Evolutionary conservation across 1,140 invertebrate genomes (phyloP).

Genomic region (Argopecten irradians): DNA sequence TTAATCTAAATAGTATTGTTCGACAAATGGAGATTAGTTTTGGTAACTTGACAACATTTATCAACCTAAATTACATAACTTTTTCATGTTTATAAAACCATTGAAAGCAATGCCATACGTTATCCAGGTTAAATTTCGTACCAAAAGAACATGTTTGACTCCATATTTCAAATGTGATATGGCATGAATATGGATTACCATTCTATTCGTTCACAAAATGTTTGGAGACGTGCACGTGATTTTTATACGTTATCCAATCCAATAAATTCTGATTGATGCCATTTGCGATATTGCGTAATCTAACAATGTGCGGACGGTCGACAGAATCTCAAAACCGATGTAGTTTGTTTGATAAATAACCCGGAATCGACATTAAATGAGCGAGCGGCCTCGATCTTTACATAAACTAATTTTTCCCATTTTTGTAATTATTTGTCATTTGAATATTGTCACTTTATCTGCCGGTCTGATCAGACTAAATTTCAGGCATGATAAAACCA

Average conservation of each 20-base stretch:
- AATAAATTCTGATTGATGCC: neutral
- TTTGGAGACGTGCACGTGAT: neutral
- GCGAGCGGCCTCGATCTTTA: neutral
- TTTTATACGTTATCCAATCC: neutral
- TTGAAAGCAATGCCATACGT: no score
- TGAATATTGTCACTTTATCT: slow-evolving; percentile 7
- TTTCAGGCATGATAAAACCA: neutral
- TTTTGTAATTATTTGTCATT: neutral
- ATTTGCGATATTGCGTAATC: neutral
- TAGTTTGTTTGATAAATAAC: neutral
- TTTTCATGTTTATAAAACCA: no score
- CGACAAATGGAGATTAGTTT: no score
- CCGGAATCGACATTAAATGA: neutral
- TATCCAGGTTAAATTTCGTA: no score
- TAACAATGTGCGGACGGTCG: neutral
- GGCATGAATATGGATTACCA: neutral
- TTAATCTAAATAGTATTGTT: no score
- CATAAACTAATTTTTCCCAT: neutral
- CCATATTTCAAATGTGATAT: no score
- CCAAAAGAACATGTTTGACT: no score
- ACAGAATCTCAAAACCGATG: neutral
- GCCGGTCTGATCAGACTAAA: neutral
- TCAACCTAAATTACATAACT: no score
- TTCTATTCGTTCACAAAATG: neutral
- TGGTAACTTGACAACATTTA: no score